Base-by-base conservation (phyloP, 1,140 invertebrate genomes). In the Steinernema feltiae region DNA sequence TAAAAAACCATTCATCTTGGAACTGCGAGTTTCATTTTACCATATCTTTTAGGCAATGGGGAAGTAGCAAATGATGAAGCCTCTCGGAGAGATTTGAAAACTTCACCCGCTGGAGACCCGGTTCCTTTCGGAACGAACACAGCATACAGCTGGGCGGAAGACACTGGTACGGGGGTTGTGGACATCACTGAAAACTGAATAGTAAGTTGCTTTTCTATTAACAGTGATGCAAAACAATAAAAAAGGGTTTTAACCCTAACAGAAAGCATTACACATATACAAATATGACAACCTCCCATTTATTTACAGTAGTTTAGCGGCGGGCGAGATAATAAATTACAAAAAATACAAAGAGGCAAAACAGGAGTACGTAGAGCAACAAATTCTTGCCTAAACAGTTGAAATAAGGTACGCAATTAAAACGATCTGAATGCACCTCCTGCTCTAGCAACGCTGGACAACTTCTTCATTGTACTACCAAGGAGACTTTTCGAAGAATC, bases 261-360 rank as follows among this genome's bases (percentile, higher is more conserved):
- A 46, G n/a, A 46, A 46, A 12, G 7, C 41, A 46, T n/a, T n/a
- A n/a, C n/a, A n/a, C n/a, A n/a, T n/a, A n/a, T n/a, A 41, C 7
- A 41, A 41, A 7, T 7, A 41, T 41, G 35, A 41, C 35, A 7
- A 18, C 18, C 35, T 18, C 35, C 18, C 35, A 63, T 63, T 63
- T n/a, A 12, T 12, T n/a, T 46, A 46, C 41, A 46, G 41, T n/a
- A n/a, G n/a, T 46, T 27, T 63, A 63, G 24, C 53, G 53, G 15
- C 84, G 81, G 24, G 76, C 76, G 46, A 84, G 30, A 48, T 69
- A 84, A 69, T 84, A 84, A 27, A 86, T 73, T 2, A 86, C 73
- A 30, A 84, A 74, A 32, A 84, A 84, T 1, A 84, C 84, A 30
- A 85, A 84, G 69, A 84, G 82, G n/a, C 76, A 35, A 32, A 84